Base-by-base conservation (phyloP, 2,113 vertebrate species). In the Gavialis gangeticus region DNA sequence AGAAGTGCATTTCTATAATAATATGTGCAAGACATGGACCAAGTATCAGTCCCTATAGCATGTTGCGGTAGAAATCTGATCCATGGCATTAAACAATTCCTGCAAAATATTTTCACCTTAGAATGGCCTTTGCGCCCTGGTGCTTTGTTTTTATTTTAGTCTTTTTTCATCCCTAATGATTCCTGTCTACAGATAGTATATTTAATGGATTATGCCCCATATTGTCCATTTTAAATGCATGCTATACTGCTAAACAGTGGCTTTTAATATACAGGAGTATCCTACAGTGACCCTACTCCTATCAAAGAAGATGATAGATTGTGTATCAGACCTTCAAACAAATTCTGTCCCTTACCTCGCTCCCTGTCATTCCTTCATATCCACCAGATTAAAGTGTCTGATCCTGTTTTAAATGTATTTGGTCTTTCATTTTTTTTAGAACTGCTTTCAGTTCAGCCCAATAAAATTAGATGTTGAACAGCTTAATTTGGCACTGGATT, bases 351-450 rank as follows among this genome's bases (percentile, higher is more conserved):
- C 82, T 46, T 46, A 80, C 79, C 77, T 88, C 76, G 85, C 59
- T 27, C 62, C 77, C 82, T 46, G 46, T 46, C n/a, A 4, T 55
- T 93, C 63, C 84, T 97, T 66, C 79, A 81, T 85, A 90, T 87
- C 92, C 69, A 95, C 87, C 96, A 92, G 79, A 98, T 98, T 98
- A 98, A 98, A 98, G 89, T 95, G 86, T 96, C 94, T 97, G 96
- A 98, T 97, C 90, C 28, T 94, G 63, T 91, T 93, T 58, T n/a
- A 75, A 77, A 91, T 84, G 91, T 96, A 82, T 79, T 79, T 84
- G 69, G 91, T 97, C 87, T 94, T 95, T 97, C 79, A 85, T 97
- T 96, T 88, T 94, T 94, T 46, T 85, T 21, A 66, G 91, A 95
- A 71, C 93, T 95, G 84, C 86, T 90, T 87, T 77, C 59, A 67